phyloP scores from a whole-genome alignment of 2,113 vertebrate species.

The Erythrolamprus reginae region DNA sequence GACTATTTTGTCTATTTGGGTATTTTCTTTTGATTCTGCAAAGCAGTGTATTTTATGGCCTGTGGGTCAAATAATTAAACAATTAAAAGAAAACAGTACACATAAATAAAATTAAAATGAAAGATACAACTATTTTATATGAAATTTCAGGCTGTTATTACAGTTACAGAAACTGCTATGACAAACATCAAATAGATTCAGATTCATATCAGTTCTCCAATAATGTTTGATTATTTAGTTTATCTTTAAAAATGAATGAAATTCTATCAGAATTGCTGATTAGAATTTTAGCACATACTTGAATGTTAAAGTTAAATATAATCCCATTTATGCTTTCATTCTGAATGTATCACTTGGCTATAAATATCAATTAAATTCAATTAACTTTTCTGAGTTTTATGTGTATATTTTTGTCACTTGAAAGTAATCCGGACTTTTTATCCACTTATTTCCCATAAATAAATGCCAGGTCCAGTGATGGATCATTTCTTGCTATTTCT shows the following conservation, averaged over 20 bases:
- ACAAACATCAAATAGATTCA: not conserved
- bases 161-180: not conserved
- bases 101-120: no score
- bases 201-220: not conserved
- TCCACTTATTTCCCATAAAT: not conserved
- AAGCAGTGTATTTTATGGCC: not conserved
- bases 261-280: not conserved
- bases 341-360: not conserved
- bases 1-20: not conserved
- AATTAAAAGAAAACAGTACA: not conserved
- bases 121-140: not conserved
- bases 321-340: not conserved
- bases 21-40: not conserved
- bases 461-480: constrained; percentile 83
- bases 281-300: not conserved
- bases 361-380: not conserved
- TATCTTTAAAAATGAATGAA: not conserved
- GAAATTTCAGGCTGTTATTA: not conserved
- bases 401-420: not conserved
- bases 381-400: not conserved
- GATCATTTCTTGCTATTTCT: constrained; percentile 88
- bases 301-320: not conserved
- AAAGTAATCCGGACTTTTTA: not conserved
- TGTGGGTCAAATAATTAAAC: no score
- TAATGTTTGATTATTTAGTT: not conserved